phyloP scores from a whole-genome alignment of 2,113 vertebrate genomes.

The Leucoraja erinaceus region DNA sequence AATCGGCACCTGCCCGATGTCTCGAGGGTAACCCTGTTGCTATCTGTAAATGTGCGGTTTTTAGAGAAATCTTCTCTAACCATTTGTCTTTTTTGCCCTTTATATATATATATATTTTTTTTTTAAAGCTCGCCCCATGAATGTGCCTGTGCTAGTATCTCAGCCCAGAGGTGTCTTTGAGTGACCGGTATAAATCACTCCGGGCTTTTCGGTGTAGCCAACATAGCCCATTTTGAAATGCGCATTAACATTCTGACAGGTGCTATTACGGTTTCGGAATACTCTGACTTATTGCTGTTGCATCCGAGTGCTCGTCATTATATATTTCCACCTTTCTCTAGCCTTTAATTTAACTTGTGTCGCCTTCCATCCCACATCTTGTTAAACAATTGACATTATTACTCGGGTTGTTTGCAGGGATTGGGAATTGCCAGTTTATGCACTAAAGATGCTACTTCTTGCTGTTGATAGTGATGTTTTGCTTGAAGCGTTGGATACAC shows the following conservation, averaged over 20 bases:
- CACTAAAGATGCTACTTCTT: background rate
- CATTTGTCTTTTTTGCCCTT: background rate
- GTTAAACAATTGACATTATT: background rate
- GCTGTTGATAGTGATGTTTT: background rate
- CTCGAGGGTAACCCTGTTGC: background rate
- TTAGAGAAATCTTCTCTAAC: background rate
- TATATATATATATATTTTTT: too few relatives aligned
- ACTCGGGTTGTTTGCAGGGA: background rate
- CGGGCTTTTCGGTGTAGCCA: background rate
- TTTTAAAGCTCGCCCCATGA: background rate
- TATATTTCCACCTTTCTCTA: background rate
- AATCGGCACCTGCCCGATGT: background rate
- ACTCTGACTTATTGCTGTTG: slow-evolving; percentile 10
- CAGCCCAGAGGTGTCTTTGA: background rate
- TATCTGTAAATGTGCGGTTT: background rate
- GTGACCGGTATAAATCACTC: background rate
- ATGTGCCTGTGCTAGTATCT: background rate
- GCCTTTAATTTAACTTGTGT: background rate
- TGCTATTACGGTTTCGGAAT: slow-evolving; percentile 12
- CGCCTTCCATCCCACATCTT: background rate
- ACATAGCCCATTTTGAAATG: slow-evolving; percentile 17
- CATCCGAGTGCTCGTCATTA: slow-evolving; percentile 18
- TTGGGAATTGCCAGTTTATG: background rate
- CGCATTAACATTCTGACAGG: slow-evolving; percentile 27
- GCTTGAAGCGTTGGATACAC: background rate